These are phyloP conservation scores for Jordanella pulchra DNA, from an alignment of 2,797 vertebrate genomes.

Conservation along the genomic window DNA sequence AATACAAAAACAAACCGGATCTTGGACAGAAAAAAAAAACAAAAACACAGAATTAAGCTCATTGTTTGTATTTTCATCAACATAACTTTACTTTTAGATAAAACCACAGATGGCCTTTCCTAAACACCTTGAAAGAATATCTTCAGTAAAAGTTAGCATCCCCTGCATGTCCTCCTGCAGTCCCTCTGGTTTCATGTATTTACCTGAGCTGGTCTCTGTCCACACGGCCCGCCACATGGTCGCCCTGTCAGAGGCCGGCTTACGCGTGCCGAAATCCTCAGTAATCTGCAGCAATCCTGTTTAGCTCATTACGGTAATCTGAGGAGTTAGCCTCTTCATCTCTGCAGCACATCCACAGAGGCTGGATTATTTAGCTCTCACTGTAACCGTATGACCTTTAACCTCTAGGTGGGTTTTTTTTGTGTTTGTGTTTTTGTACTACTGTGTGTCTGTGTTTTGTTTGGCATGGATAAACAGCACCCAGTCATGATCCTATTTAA, in stretches of 20 bases:
- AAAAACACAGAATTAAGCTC: too few relatives aligned
- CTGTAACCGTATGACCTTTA: constrained; percentile 8
- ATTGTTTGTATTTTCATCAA: too few relatives aligned
- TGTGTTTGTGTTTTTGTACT: neutral
- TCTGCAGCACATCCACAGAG: constrained; percentile 15
- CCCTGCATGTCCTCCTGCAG: too few relatives aligned
- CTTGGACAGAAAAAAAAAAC: neutral
- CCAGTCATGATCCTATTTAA: neutral
- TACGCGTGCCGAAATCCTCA: constrained; percentile 46
- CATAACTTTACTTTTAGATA: too few relatives aligned
- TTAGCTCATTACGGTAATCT: constrained; percentile 69
- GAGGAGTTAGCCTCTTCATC: constrained; percentile 32
- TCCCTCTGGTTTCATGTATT: constrained; percentile 17
- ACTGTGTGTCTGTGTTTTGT: neutral
- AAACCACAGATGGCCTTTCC: neutral
- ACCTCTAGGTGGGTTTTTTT: constrained; percentile 14
- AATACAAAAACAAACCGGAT: neutral
- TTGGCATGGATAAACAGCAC: neutral
- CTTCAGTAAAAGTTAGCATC: neutral
- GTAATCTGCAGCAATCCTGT: constrained; percentile 66
- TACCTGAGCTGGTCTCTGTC: constrained; percentile 27
- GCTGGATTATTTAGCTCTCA: constrained; percentile 12
- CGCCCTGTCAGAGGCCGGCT: constrained; percentile 39
- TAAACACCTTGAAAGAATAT: neutral
- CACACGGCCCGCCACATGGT: constrained; percentile 48